Evolutionary conservation across 2,113 vertebrate genomes (phyloP), one percentile per base, ranked within the genome.

Genomic region (Alouatta palliata): DNA sequence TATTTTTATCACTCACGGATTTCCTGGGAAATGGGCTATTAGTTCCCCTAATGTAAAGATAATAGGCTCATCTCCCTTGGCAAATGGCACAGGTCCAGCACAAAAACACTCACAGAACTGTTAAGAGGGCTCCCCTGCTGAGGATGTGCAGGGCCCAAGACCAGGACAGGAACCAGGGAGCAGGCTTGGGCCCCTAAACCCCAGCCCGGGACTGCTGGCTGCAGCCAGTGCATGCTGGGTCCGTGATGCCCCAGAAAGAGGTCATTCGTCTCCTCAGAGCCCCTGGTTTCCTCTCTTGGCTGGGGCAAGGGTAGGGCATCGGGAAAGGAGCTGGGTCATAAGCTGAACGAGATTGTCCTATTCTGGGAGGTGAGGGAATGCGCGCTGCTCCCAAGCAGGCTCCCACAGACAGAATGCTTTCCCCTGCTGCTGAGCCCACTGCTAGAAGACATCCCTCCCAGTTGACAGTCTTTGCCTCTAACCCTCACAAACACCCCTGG

Each of bases 1-100:
- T 98, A 68, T 25, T 97, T 94, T 96, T 97, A 97, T 95, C 47
- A 0, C 90, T 77, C 79, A 80, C 61, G 77, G 96, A 92, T 96
- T 97, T 98, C 96, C 95, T 68, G 90, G 91, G 95, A 97, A 96
- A 97, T 94, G 94, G 92, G 52, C 96, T 89, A 91, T 97, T 96
- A 96, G 95, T 87, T 95, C 80, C 75, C 86, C 94, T 97, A 95
- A 97, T 95, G 68, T 80, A 87, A 94, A 97, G 92, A 96, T 96
- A 95, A 96, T 84, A 95, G 92, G 87, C 40, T 91, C 82, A 40
- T 94, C 79, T 91, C 84, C 87, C n/a, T 82, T 40, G 80, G 79
- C 90, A 49, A 47, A 68, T 2, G 58, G 80, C 54, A 49, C 17
- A 10, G 32, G 37, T 87, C 64, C 80, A 79, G 84, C 86, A 82